Conservation (phyloP, 2,888 invertebrate genomes). For the Tipula lateralis region DNA sequence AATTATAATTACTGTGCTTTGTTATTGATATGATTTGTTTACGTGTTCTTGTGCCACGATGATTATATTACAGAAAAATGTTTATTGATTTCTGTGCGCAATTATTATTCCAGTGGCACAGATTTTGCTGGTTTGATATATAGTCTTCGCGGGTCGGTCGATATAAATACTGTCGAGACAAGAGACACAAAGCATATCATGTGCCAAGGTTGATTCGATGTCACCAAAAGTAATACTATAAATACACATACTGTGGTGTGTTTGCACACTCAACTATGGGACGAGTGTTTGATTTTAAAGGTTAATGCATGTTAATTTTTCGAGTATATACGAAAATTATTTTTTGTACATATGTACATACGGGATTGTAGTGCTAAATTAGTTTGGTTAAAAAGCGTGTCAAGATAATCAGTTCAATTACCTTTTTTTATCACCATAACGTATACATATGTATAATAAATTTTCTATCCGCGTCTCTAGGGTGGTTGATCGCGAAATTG, state of each 20-base stretch:
- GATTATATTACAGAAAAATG: neutral
- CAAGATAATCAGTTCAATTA: neutral
- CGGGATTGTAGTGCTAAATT: neutral
- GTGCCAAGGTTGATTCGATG: neutral
- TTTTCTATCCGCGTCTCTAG: neutral
- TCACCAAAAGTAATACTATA: neutral
- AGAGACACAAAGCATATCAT: neutral
- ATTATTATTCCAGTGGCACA: constrained; percentile 5
- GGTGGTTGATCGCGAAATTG: neutral
- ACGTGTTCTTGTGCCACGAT: neutral
- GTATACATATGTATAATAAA: neutral
- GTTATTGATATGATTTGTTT: neutral
- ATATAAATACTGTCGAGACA: neutral
- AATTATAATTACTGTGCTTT: neutral
- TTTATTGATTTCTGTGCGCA: neutral
- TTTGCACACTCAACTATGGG: neutral
- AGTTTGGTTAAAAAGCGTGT: neutral
- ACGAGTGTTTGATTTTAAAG: neutral
- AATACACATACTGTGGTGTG: neutral
- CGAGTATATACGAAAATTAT: neutral
- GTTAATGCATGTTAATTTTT: neutral
- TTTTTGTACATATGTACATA: neutral
- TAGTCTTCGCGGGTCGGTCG: neutral
- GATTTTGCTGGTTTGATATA: neutral
- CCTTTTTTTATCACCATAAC: neutral